Evolutionary conservation across 2,888 invertebrate species (phyloP), one percentile per base, ranked within the genome.

Genomic region (Brachycybe producta): DNA sequence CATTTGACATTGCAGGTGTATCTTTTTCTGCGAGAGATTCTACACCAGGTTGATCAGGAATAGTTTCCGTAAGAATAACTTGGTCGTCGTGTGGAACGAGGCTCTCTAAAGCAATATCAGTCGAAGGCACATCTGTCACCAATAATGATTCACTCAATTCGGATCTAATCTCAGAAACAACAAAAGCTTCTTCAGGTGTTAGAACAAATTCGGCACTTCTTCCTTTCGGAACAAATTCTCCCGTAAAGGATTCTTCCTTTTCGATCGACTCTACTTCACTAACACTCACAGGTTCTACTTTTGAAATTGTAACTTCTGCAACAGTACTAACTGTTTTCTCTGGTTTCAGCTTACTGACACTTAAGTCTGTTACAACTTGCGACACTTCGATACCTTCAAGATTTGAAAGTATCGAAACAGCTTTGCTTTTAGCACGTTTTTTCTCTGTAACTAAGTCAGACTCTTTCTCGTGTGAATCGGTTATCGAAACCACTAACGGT

Each of bases 381-480:
- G 45, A 36, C 24, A 45, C 23, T 7, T 24, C 17, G 11, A 45
- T 26, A 3, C 44, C 26, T 19, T 45, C 45, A n/a, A 38, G 38
- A n/a, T 35, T 17, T n/a, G 43, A 27, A 11, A 26, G 21, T 5
- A 36, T n/a, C 5, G 21, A 21, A 2, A 30, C 27, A 7, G 39
- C 39, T n/a, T 41, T 17, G 8, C n/a, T 11, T 32, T 41, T 15
- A 3, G 21, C 40, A 17, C 34, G 21, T 45, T 34, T 23, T 21
- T 45, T 21, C 5, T n/a, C 5, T n/a, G 28, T 8, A 11, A 41
- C 21, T 28, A 49, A 41, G 24, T 49, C 49, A 13, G 36, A 15
- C 41, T 53, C 53, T 45, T 49, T 49, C n/a, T 45, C 35, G 27
- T 51, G 28, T 35, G 38, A 28, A 30, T 54, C 34, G 26, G 49